phyloP scores from a whole-genome alignment of 1,140 invertebrate genomes.

The Mactra quadrangularis region DNA sequence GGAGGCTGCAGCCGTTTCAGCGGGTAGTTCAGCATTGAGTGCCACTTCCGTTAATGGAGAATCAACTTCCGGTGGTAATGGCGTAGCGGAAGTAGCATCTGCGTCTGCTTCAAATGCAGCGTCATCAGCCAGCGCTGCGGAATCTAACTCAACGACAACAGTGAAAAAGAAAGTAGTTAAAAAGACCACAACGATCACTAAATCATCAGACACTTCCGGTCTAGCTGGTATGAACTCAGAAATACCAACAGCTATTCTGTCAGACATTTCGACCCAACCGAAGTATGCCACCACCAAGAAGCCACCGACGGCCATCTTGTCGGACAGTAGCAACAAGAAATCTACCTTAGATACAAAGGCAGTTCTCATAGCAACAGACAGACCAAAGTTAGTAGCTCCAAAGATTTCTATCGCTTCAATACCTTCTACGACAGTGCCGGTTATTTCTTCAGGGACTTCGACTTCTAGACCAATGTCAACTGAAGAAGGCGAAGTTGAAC shows the following conservation, averaged over 20 bases:
- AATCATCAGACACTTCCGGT: neutral
- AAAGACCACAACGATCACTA: conserved; percentile 44
- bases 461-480: neutral
- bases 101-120: neutral
- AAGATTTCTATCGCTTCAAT: neutral
- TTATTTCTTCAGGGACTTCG: neutral
- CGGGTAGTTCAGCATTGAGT: neutral
- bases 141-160: conserved; percentile 32
- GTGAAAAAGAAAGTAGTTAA: conserved; percentile 24
- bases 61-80: neutral
- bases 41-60: neutral
- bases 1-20: neutral
- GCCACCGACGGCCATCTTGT: conserved; percentile 39
- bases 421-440: neutral
- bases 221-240: conserved; percentile 23
- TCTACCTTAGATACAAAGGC: conserved; percentile 1
- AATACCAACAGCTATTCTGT: conserved; percentile 25
- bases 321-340: conserved; percentile 6
- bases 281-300: conserved; percentile 14
- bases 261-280: neutral
- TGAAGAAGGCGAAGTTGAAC: conserved; percentile 22
- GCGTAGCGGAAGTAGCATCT: neutral
- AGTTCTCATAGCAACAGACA: conserved; percentile 33
- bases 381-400: conserved; percentile 33
- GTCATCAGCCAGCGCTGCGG: conserved; percentile 20